phyloP scores from a whole-genome alignment of 2,113 vertebrate genomes.

The Chloropsis hardwickii region DNA sequence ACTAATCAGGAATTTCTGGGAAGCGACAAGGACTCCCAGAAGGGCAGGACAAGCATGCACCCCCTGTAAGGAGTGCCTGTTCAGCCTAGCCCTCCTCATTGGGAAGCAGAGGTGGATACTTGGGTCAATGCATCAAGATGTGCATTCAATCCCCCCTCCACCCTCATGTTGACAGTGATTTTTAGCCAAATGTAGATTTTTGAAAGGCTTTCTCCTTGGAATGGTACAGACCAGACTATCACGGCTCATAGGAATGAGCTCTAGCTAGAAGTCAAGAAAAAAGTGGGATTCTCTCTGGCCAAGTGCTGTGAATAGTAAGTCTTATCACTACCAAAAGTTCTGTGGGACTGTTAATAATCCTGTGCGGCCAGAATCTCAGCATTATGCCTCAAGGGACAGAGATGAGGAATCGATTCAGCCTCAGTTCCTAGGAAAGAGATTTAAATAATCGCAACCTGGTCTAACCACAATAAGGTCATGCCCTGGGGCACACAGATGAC shows the following conservation, averaged over 20 bases:
- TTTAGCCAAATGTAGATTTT: background rate
- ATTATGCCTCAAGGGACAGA: background rate
- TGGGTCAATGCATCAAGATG: background rate
- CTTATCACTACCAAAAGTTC: background rate
- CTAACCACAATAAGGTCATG: conserved; percentile 4
- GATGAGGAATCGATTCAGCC: background rate
- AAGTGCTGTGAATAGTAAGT: background rate
- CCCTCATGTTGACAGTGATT: background rate
- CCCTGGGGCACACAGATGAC: conserved; percentile 1
- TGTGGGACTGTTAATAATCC: background rate
- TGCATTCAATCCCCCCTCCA: background rate
- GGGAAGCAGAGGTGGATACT: background rate
- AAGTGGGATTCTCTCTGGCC: background rate
- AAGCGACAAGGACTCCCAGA: background rate
- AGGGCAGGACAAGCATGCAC: background rate
- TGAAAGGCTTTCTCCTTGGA: background rate
- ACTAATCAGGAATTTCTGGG: background rate
- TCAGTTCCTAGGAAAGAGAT: background rate
- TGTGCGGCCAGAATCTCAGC: background rate
- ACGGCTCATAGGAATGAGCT: background rate
- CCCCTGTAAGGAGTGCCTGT: background rate
- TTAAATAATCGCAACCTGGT: conserved; percentile 4
- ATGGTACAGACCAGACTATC: background rate
- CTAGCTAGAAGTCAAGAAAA: background rate
- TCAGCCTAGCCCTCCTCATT: background rate